Conservation (phyloP, 2,113 vertebrate species). For the Ancistrus triradiatus region DNA sequence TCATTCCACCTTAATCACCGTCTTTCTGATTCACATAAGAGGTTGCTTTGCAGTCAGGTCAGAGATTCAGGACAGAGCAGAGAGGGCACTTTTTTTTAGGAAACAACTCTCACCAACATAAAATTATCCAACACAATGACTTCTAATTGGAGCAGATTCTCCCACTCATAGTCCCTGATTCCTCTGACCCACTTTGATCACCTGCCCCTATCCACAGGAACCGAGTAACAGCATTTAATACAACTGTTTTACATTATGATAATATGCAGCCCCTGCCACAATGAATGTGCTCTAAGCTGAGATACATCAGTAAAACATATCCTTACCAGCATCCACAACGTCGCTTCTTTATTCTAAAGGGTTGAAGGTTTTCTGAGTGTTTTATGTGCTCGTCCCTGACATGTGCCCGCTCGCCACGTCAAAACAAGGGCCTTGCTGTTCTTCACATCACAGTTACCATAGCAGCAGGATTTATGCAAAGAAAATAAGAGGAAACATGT, state of each 20-base stretch:
- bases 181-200: conserved; percentile 32
- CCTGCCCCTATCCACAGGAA: conserved; percentile 20
- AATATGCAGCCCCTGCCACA: conserved; percentile 16
- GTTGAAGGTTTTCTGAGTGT: conserved; percentile 20
- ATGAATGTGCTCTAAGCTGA: too few species aligned
- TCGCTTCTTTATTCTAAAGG: background rate
- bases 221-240: conserved; percentile 16
- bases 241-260: conserved; percentile 27
- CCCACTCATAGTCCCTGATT: conserved; percentile 23
- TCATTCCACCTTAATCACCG: background rate
- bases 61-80: conserved; percentile 18
- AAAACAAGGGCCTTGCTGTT: conserved; percentile 47
- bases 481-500: conserved; percentile 32
- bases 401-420: conserved; percentile 24
- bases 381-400: conserved; percentile 31
- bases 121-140: conserved; percentile 39
- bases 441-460: conserved; percentile 43
- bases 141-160: conserved; percentile 46
- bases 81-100: conserved; percentile 17
- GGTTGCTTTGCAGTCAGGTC: conserved; percentile 9
- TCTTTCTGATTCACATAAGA: conserved; percentile 13
- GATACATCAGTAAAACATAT: background rate
- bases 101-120: conserved; percentile 31
- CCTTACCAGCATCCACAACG: background rate
- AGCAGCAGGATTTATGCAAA: conserved; percentile 41